These are phyloP conservation scores for Drosophila ogumai DNA, from an alignment of 1,140 invertebrate species.

Conservation along the genomic window DNA sequence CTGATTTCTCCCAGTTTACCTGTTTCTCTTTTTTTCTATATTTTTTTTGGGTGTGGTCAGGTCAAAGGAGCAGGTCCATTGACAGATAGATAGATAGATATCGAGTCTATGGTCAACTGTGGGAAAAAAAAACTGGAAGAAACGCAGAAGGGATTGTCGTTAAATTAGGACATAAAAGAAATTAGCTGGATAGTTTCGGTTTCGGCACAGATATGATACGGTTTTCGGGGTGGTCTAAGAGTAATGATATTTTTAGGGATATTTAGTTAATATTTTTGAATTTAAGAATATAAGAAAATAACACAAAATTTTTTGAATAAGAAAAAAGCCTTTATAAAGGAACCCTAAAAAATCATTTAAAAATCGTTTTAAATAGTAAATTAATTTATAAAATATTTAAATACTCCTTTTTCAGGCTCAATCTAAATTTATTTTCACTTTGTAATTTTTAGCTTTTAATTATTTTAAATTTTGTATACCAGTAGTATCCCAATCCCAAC, in stretches of 20 bases:
- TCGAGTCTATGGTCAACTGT: slow-evolving; percentile 43
- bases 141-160: slow-evolving; percentile 42
- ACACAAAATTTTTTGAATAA: no score
- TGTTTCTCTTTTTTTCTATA: slow-evolving; percentile 5
- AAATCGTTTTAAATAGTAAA: no score
- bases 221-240: slow-evolving; percentile 60
- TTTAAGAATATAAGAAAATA: neutral
- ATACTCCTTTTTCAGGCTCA: neutral
- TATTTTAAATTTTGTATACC: neutral
- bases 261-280: no score
- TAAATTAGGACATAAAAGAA: slow-evolving; percentile 74
- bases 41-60: slow-evolving; percentile 51
- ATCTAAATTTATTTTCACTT: slow-evolving; percentile 4
- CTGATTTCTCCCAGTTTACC: slow-evolving; percentile 47
- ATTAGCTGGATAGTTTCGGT: slow-evolving; percentile 55
- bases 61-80: slow-evolving; percentile 64
- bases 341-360: no score
- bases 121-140: slow-evolving; percentile 51
- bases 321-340: no score
- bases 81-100: slow-evolving; percentile 50
- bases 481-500: neutral
- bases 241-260: no score
- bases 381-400: neutral
- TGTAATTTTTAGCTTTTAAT: neutral
- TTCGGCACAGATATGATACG: slow-evolving; percentile 31